A percentile compares a stretch with the other conserved stretches of the same genome.
phyloP scores from a whole-genome alignment of 1,140 invertebrate genomes.

The Pentalonia nigronervosa region DNA sequence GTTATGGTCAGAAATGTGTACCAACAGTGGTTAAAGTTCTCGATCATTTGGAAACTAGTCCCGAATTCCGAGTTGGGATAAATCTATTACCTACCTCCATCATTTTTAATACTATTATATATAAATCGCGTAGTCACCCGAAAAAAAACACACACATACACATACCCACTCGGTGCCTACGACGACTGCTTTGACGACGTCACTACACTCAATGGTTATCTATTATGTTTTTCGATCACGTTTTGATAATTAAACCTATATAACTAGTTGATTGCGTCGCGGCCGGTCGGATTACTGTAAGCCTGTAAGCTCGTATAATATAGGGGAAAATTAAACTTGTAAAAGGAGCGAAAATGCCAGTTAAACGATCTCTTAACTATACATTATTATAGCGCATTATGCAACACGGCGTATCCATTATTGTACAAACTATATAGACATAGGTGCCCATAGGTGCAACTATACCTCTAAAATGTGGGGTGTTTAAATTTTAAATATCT shows the following conservation, averaged over 20 bases:
- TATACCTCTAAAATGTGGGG: neutral
- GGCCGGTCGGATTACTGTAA: neutral
- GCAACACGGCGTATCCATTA: neutral
- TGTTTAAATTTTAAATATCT: too few relatives aligned
- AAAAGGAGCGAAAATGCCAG: constrained; percentile 22
- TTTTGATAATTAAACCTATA: constrained; percentile 34
- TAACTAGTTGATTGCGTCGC: neutral
- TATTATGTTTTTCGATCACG: constrained; percentile 3
- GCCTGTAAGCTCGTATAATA: neutral
- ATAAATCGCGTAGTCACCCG: neutral
- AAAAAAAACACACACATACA: neutral
- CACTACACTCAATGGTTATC: neutral
- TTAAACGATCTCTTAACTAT: neutral
- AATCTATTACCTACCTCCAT: neutral
- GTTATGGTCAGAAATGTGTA: too few relatives aligned
- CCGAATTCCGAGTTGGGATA: too few relatives aligned
- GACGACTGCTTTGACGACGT: neutral
- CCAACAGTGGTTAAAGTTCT: too few relatives aligned
- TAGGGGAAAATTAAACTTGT: constrained; percentile 24
- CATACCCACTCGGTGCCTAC: neutral
- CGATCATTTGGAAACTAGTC: too few relatives aligned
- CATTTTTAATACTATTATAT: neutral
- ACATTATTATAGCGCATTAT: neutral
- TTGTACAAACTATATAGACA: neutral
- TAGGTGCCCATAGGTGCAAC: too few relatives aligned